phyloP scores from a whole-genome alignment of 2,888 invertebrate genomes.

The Apamea epomidion region DNA sequence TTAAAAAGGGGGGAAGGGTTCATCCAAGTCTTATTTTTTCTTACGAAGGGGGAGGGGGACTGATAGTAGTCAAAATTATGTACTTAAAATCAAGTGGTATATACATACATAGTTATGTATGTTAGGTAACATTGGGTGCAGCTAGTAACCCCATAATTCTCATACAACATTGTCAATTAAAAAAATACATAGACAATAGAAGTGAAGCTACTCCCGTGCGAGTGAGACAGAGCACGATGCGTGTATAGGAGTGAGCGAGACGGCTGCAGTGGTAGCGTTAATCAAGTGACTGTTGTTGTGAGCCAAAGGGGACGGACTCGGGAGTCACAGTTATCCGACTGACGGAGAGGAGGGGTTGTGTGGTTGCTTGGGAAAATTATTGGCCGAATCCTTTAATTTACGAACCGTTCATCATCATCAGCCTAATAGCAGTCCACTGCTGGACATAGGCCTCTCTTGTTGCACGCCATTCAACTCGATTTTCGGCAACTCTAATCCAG shows the following conservation, averaged over 20 bases:
- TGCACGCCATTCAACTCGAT: too few relatives aligned
- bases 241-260: conserved; percentile 70
- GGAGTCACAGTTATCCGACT: conserved; percentile 33
- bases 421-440: too few relatives aligned
- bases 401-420: not conserved
- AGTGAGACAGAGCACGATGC: conserved; percentile 57
- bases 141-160: not conserved
- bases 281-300: conserved; percentile 84
- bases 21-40: too few relatives aligned
- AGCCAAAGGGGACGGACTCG: conserved; percentile 74
- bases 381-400: not conserved
- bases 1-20: too few relatives aligned
- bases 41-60: too few relatives aligned
- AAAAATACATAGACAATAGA: conserved; percentile 40
- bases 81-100: too few relatives aligned
- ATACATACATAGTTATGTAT: too few relatives aligned
- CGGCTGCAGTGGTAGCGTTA: conserved; percentile 76
- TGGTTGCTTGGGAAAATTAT: not conserved
- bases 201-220: conserved; percentile 72
- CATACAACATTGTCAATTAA: not conserved
- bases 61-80: too few relatives aligned
- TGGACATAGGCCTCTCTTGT: too few relatives aligned
- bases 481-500: too few relatives aligned
- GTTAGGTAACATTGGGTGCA: too few relatives aligned
- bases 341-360: conserved; percentile 3